These are phyloP conservation scores for Ammodramus savannarum DNA, from an alignment of 2,113 vertebrate genomes.

Conservation along the genomic window DNA sequence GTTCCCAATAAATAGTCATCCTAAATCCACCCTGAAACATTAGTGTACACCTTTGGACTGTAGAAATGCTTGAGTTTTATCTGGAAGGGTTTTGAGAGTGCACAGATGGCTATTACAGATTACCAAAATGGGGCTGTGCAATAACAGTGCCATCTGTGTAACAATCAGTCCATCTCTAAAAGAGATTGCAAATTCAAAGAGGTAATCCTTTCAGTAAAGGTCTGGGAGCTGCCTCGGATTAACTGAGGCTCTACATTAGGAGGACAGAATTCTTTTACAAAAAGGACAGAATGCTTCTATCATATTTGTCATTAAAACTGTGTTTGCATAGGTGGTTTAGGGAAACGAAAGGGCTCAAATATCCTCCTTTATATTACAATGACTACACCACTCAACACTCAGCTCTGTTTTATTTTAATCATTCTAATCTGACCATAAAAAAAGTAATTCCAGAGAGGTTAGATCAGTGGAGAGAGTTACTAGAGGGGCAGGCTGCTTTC, in stretches of 20 bases:
- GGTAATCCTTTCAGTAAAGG: background rate
- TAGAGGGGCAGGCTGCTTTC: background rate
- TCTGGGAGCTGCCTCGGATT: background rate
- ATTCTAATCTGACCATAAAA: background rate
- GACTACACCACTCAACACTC: background rate
- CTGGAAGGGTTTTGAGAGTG: background rate
- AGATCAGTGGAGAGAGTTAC: background rate
- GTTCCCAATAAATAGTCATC: background rate
- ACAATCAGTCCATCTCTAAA: background rate
- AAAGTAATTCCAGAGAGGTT: background rate
- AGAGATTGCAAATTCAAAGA: background rate
- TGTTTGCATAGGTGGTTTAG: background rate
- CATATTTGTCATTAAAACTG: background rate
- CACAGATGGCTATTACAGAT: slow-evolving; percentile 2
- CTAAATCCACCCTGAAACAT: background rate
- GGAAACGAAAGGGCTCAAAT: background rate
- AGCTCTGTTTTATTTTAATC: background rate
- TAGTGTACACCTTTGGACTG: background rate
- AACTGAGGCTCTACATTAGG: background rate
- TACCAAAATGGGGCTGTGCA: background rate
- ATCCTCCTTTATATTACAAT: background rate
- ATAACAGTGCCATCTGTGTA: background rate
- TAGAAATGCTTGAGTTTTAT: background rate
- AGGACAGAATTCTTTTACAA: background rate
- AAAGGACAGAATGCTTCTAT: background rate